phyloP scores from a whole-genome alignment of 2,888 invertebrate species.

The Ophraella communa region DNA sequence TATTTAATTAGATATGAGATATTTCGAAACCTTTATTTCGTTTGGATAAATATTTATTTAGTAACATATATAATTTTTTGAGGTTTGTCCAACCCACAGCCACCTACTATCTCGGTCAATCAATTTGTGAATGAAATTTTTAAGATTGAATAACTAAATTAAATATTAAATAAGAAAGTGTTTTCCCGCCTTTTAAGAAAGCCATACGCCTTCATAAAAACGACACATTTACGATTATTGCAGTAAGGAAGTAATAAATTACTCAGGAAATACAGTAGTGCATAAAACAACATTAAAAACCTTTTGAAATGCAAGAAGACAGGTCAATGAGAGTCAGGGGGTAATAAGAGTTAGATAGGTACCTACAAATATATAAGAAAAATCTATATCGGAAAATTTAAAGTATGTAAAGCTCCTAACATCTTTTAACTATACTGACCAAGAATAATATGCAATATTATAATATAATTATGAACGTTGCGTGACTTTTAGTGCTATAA shows the following conservation, averaged over 20 bases:
- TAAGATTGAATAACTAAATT: not conserved
- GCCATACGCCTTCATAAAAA: not conserved
- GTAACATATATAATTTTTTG: not conserved
- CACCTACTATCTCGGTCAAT: no score
- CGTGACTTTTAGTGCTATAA: no score
- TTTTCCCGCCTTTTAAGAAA: not conserved
- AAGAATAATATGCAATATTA: no score
- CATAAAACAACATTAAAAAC: not conserved
- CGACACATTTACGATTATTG: not conserved
- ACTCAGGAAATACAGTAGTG: not conserved
- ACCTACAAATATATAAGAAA: no score
- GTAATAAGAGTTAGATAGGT: no score
- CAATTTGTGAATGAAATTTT: not conserved
- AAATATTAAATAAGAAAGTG: not conserved
- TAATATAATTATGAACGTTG: no score
- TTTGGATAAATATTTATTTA: not conserved
- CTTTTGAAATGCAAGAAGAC: not conserved
- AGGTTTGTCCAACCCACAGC: conserved; percentile 7
- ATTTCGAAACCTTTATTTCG: no score
- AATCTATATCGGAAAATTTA: no score
- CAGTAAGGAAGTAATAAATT: not conserved
- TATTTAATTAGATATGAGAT: no score
- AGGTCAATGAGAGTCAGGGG: no score
- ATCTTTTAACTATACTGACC: no score
- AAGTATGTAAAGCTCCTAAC: no score